These are phyloP conservation scores for Sesamia inferens DNA, from an alignment of 2,888 invertebrate genomes.

Conservation along the genomic window DNA sequence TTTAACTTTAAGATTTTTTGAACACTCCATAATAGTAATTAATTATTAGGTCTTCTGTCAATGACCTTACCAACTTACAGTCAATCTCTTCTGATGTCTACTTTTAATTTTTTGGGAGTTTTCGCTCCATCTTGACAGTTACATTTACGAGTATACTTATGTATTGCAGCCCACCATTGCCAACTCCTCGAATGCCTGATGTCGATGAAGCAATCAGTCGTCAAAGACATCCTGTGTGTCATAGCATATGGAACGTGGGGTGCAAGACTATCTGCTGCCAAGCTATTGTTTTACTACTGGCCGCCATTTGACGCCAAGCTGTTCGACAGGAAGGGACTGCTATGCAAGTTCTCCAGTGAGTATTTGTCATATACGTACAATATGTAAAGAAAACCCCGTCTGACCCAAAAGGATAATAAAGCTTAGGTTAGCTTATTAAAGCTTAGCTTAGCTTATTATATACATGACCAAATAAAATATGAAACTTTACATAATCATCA, in stretches of 20 bases:
- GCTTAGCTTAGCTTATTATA: too few relatives aligned
- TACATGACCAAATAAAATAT: too few relatives aligned
- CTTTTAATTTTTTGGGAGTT: neutral
- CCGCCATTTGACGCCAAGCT: conserved; percentile 98
- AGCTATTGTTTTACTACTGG: conserved; percentile 99
- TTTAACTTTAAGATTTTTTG: neutral
- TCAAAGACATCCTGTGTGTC: conserved; percentile 98
- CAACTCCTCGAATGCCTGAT: conserved; percentile 98
- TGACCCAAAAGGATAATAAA: too few relatives aligned
- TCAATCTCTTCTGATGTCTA: neutral
- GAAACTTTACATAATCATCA: too few relatives aligned
- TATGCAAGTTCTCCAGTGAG: conserved; percentile 96
- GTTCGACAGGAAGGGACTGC: conserved; percentile 96
- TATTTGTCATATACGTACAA: conserved; percentile 1
- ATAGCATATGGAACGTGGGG: conserved; percentile 99
- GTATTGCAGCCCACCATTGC: conserved; percentile 96
- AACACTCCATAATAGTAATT: neutral
- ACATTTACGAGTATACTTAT: neutral
- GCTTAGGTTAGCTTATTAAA: too few relatives aligned
- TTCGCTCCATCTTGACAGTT: neutral
- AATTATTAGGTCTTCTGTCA: neutral
- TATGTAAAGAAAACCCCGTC: too few relatives aligned
- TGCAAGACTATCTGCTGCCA: conserved; percentile 98
- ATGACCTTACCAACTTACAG: neutral
- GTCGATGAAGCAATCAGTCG: conserved; percentile 97